Percentiles rank a stretch among this genome's conserved stretches.
Evolutionary conservation across 2,113 vertebrate genomes (phyloP).

Genomic region (Cochlearius cochlearius): DNA sequence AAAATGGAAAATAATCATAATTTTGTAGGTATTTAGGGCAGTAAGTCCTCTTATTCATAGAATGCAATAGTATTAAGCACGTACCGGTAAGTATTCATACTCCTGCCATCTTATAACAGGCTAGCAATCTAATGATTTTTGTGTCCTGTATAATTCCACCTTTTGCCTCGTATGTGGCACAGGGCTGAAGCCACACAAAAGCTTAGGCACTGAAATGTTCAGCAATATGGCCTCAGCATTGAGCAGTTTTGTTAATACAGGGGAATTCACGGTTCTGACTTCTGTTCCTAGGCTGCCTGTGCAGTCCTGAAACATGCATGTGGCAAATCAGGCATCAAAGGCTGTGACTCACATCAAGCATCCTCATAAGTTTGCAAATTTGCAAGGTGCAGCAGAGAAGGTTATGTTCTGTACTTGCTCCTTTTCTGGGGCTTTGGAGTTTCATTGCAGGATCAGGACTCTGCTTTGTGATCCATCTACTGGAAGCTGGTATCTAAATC

Average conservation of each 20-base stretch:
- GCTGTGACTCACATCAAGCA: background rate
- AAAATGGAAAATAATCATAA: background rate
- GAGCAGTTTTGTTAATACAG: background rate
- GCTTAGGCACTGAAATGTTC: background rate
- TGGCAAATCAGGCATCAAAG: background rate
- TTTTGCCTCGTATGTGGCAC: background rate
- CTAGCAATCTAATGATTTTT: background rate
- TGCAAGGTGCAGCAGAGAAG: background rate
- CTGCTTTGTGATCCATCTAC: background rate
- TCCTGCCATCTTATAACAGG: background rate
- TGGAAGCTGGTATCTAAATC: background rate
- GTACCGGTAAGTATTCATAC: background rate
- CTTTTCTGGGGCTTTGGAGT: background rate
- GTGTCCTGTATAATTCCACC: background rate
- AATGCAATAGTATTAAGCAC: background rate
- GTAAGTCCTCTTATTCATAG: background rate
- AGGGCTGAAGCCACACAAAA: background rate
- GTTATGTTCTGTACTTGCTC: background rate
- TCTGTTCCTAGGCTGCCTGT: background rate
- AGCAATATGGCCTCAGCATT: background rate
- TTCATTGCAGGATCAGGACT: background rate
- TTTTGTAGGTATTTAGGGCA: background rate
- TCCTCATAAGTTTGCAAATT: background rate
- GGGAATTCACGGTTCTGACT: background rate
- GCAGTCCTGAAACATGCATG: background rate